phyloP scores from a whole-genome alignment of 2,797 vertebrate genomes.

The Amblyraja radiata region DNA sequence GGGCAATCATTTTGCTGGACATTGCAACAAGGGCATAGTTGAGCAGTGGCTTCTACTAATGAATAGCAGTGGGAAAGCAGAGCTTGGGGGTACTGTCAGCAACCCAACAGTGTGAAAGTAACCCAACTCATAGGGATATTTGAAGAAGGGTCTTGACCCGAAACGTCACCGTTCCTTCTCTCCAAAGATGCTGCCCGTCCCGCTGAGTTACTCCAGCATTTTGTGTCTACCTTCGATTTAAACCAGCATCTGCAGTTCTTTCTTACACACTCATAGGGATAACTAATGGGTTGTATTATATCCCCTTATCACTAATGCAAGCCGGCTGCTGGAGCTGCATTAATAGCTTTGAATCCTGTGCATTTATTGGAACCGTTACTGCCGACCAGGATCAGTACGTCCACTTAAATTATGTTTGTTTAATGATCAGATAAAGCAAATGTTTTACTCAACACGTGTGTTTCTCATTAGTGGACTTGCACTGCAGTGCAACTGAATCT shows the following conservation, averaged over 20 bases:
- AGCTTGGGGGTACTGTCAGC: not conserved
- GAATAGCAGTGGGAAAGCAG: no score
- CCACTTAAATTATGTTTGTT: slow-evolving; percentile 8
- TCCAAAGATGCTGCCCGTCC: no score
- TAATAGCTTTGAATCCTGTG: slow-evolving; percentile 14
- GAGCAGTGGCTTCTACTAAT: not conserved
- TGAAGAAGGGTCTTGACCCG: no score
- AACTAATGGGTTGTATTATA: not conserved
- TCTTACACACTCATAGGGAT: not conserved
- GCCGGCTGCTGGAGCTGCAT: not conserved
- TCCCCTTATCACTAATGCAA: not conserved
- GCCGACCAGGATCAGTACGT: slow-evolving; percentile 4
- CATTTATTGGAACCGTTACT: not conserved
- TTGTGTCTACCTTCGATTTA: no score
- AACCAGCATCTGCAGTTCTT: no score
- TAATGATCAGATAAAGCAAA: slow-evolving; percentile 28
- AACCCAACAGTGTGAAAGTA: not conserved
- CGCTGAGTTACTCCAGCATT: no score
- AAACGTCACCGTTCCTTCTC: no score
- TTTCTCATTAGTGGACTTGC: not conserved
- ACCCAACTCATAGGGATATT: not conserved
- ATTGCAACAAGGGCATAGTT: not conserved
- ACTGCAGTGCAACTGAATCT: not conserved
- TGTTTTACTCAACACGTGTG: not conserved
- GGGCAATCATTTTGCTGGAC: not conserved